Percentiles rank a stretch among this genome's conserved stretches.
Evolutionary conservation across 2,113 vertebrate genomes (phyloP).

Genomic region (Halichoeres trimaculatus): DNA sequence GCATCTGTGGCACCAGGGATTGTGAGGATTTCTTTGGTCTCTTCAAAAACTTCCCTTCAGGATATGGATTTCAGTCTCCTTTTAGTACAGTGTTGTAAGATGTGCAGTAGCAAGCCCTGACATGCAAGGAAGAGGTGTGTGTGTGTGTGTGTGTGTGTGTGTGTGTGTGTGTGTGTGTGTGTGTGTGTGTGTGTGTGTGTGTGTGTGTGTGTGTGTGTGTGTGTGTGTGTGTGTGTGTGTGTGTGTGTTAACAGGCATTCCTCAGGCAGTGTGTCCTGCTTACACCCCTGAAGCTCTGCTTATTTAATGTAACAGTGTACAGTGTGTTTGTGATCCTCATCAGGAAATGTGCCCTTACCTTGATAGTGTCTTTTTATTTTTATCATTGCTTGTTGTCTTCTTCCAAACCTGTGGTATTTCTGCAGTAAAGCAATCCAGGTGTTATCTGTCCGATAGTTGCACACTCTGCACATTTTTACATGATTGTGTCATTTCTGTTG

Average conservation of each 20-base stretch:
- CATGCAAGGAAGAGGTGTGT: slow-evolving; percentile 11
- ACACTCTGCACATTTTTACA: too few species aligned
- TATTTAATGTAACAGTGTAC: slow-evolving; percentile 9
- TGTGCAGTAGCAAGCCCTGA: slow-evolving; percentile 48
- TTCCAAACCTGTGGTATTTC: too few species aligned
- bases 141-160: neutral
- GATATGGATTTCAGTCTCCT: slow-evolving; percentile 16
- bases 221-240: neutral
- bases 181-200: neutral
- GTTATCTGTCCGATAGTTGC: too few species aligned
- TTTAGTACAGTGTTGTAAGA: neutral
- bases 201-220: neutral
- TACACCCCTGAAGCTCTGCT: slow-evolving; percentile 27
- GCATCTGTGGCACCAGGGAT: too few species aligned
- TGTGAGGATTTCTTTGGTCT: neutral
- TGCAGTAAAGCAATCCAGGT: too few species aligned
- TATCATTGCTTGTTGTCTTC: too few species aligned
- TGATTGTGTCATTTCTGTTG: too few species aligned
- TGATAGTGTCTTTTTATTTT: too few species aligned
- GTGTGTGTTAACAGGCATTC: slow-evolving; percentile 47
- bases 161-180: neutral
- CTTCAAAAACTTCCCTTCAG: neutral
- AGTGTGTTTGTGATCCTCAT: neutral
- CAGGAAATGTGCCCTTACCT: neutral
- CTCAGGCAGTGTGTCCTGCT: slow-evolving; percentile 19